Conservation (phyloP, 2,113 vertebrate species). For the Tapirus terrestris region DNA sequence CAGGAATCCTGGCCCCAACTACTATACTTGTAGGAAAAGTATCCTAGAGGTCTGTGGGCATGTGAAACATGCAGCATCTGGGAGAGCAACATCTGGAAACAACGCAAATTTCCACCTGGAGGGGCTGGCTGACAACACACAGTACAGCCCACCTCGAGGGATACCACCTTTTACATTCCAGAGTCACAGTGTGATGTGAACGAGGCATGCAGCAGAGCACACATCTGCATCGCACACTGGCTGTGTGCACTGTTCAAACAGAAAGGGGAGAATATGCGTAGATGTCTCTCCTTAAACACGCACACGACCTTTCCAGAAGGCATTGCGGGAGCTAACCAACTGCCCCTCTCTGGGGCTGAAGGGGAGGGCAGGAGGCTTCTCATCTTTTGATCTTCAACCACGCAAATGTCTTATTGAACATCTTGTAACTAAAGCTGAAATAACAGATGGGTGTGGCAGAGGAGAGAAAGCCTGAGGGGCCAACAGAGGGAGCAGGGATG, state of each 20-base stretch:
- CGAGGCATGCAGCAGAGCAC: not conserved
- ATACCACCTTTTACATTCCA: accelerated
- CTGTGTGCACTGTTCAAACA: not conserved
- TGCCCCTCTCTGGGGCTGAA: not conserved
- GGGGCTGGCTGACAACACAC: not conserved
- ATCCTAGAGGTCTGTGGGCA: not conserved
- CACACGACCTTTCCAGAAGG: not conserved
- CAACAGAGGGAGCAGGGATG: not conserved
- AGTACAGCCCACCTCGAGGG: not conserved
- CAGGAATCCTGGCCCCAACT: accelerated
- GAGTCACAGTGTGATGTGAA: not conserved
- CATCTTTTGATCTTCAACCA: not conserved
- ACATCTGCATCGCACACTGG: accelerated
- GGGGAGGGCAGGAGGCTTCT: not conserved
- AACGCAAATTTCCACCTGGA: not conserved
- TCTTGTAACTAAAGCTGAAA: not conserved
- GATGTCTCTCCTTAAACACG: not conserved
- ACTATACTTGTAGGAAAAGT: not conserved
- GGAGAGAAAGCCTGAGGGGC: not conserved
- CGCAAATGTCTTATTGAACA: not conserved
- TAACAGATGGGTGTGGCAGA: not conserved
- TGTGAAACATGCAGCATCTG: too few relatives aligned
- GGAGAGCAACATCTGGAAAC: not conserved
- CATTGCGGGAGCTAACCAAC: not conserved
- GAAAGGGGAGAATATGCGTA: not conserved